phyloP scores from a whole-genome alignment of 2,888 invertebrate species.

The Aricia artaxerxes region DNA sequence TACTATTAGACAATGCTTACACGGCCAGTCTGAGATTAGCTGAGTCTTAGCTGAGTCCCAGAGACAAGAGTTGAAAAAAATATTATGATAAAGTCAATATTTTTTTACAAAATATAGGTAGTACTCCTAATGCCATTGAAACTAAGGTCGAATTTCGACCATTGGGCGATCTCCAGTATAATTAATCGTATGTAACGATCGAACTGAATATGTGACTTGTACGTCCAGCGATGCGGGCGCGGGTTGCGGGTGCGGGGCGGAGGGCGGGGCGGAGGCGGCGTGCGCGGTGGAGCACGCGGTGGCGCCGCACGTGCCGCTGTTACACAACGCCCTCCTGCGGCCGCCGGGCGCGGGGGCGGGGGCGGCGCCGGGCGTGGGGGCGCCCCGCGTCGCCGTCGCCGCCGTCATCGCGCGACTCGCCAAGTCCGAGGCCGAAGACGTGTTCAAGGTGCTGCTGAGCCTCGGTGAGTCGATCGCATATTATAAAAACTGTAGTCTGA shows the following conservation, averaged over 20 bases:
- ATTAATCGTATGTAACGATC: no score
- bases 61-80: no score
- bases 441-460: slow-evolving; percentile 84
- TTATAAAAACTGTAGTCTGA: no score
- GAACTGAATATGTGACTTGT: no score
- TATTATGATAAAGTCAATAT: no score
- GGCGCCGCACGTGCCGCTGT: slow-evolving; percentile 71
- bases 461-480: slow-evolving; percentile 51
- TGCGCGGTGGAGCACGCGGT: slow-evolving; percentile 62
- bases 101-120: no score
- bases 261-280: slow-evolving; percentile 49
- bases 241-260: neutral
- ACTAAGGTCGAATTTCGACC: no score
- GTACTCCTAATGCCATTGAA: no score
- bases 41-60: no score
- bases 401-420: slow-evolving; percentile 88
- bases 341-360: slow-evolving; percentile 34
- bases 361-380: slow-evolving; percentile 70
- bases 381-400: slow-evolving; percentile 87
- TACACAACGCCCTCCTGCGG: slow-evolving; percentile 68
- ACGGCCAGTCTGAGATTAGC: no score
- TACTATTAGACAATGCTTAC: no score
- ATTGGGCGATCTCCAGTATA: no score
- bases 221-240: neutral
- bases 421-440: slow-evolving; percentile 83